These are phyloP conservation scores for Napeogenes sylphis DNA, from an alignment of 2,888 invertebrate species.

Conservation along the genomic window DNA sequence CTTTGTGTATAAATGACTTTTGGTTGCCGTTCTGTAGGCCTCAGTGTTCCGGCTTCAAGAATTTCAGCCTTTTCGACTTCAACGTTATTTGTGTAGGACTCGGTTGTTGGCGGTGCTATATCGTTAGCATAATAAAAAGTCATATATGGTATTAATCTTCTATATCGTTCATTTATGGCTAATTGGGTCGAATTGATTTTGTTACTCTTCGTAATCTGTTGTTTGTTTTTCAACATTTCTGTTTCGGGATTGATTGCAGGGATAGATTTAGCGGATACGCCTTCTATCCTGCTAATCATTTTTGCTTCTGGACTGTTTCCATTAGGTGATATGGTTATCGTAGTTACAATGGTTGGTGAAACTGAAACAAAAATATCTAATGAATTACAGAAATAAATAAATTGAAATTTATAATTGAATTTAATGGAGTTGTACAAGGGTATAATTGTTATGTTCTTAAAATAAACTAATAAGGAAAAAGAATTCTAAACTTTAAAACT, in stretches of 20 bases:
- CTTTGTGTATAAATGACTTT: slow-evolving; percentile 55
- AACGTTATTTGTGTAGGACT: slow-evolving; percentile 48
- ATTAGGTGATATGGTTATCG: slow-evolving; percentile 71
- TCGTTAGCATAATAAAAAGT: slow-evolving; percentile 86
- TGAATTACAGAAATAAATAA: not conserved
- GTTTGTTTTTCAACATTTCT: slow-evolving; percentile 27
- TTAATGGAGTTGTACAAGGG: too few relatives aligned
- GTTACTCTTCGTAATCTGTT: slow-evolving; percentile 18
- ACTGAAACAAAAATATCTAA: slow-evolving; percentile 61
- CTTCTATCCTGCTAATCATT: slow-evolving; percentile 62
- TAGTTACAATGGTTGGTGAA: slow-evolving; percentile 49
- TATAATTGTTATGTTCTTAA: too few relatives aligned
- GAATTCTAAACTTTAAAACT: too few relatives aligned
- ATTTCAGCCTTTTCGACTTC: slow-evolving; percentile 69
- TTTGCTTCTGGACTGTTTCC: slow-evolving; percentile 72
- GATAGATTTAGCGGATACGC: slow-evolving; percentile 50
- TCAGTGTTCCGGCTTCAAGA: slow-evolving; percentile 49
- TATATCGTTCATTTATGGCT: slow-evolving; percentile 81
- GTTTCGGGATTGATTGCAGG: slow-evolving; percentile 48
- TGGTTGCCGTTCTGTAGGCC: slow-evolving; percentile 49
- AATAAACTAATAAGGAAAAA: too few relatives aligned
- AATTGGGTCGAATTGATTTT: slow-evolving; percentile 56
- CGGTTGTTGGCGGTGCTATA: slow-evolving; percentile 63
- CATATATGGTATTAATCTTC: slow-evolving; percentile 89
- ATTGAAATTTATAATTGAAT: too few relatives aligned